Base-by-base conservation (phyloP, 2,113 vertebrate species). In the Proterorhinus semilunaris region DNA sequence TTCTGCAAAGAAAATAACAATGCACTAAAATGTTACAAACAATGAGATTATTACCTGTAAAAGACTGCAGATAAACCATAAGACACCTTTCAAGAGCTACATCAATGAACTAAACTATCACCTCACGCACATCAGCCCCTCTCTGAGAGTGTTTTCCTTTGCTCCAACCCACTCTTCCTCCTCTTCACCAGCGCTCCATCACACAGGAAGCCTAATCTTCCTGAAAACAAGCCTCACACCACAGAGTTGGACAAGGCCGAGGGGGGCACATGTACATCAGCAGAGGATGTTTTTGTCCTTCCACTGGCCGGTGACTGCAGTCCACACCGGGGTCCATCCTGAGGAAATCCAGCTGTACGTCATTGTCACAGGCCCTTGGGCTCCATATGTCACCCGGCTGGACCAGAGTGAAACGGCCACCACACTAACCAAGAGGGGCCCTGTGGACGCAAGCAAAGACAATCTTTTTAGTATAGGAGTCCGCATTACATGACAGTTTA, bases 211-310 rank as follows among this genome's bases (percentile, higher is more conserved):
- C 71, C 79, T 83, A 78, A 69, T 59, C 78, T 86, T 83, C 80
- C 90, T 86, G 80, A 42, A 90, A 81, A 89, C 68, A 85, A 90
- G 79, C 74, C 70, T 72, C 42, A 47, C 61, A 73, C 55, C 17
- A 66, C 86, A 62, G 86, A 92, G 88, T 83, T 62, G 85, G 81
- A 85, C 86, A 84, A 89, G 84, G 89, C 75, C 82, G 71, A 72
- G 69, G 67, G 80, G 82, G 78, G 77, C 69, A 82, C 72, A 82
- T 90, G 80, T 42, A 46, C 70, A 62, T 42, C n/a, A 63, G 58
- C 58, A 81, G 86, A 93, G 92, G 93, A 94, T 94, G 93, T 94
- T 93, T 91, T 86, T 89, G 91, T 90, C 87, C 9, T 83, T 85
- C 76, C 64, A 68, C 71, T 43, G 78, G 76, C 75, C 80, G 86